Conservation (phyloP, 2,888 invertebrate species). For the Linnaemya vulpina region DNA sequence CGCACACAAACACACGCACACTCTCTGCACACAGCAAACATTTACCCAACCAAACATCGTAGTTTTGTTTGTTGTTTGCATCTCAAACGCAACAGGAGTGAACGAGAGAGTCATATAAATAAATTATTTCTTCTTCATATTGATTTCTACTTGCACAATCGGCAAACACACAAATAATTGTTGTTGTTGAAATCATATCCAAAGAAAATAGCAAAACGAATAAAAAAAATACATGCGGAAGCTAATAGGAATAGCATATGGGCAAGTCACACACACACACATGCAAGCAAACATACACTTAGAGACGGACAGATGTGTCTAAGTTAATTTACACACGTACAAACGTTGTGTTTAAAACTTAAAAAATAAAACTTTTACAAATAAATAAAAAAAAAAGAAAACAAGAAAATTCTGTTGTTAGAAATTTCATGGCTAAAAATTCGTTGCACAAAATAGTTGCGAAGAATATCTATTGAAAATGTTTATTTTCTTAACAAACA, state of each 20-base stretch:
- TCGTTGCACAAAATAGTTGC: not conserved
- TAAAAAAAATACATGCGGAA: conserved; percentile 34
- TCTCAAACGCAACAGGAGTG: conserved; percentile 48
- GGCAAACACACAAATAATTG: not conserved
- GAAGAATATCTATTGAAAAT: not conserved
- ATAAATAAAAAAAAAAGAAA: not conserved
- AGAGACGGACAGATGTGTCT: too few species aligned
- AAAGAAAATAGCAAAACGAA: conserved; percentile 10
- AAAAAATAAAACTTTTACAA: conserved; percentile 6
- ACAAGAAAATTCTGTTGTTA: conserved; percentile 16
- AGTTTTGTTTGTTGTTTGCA: not conserved
- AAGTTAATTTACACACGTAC: not conserved
- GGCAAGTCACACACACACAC: conserved; percentile 3
- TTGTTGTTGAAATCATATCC: conserved; percentile 8
- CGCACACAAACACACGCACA: not conserved
- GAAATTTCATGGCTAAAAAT: conserved; percentile 61
- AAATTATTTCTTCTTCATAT: conserved; percentile 37
- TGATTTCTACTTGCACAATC: conserved; percentile 32
- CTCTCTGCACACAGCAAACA: not conserved
- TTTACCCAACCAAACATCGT: not conserved
- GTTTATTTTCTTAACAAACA: conserved; percentile 39
- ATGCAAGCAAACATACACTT: not conserved
- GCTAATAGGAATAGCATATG: conserved; percentile 35
- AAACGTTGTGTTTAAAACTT: conserved; percentile 7
- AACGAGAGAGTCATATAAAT: conserved; percentile 56